Base-by-base conservation (phyloP, 2,113 vertebrate species). In the Athene noctua region DNA sequence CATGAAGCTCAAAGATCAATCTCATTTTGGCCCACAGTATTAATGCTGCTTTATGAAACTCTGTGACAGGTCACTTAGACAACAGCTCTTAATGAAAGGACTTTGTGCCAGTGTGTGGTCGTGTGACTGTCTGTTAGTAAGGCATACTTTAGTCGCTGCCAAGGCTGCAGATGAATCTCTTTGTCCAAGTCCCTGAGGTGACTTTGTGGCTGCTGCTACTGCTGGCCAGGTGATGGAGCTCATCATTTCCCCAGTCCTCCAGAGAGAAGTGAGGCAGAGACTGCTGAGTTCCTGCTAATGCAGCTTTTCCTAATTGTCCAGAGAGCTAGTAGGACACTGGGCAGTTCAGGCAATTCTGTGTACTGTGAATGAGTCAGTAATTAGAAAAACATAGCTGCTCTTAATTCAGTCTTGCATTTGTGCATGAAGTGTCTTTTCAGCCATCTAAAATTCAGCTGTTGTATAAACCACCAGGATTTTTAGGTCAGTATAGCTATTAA, bases 1-100 rank as follows among this genome's bases (percentile, higher is more conserved):
- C 98, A 98, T 17, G 95, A 93, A 98, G 97, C 98, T 98, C 98
- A 98, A 98, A 98, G 98, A 98, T 98, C 98, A 98, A 98, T 98
- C 98, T 97, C 95, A 81, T 98, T 97, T 98, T 98, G 97, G 97
- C 97, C 98, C 92, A 90, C 94, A 93, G 96, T 97, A 98, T 97
- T 97, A 98, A 98, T 98, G 97, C 96, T 97, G 87, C 95, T 98
- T 98, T 98, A 96, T 98, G 97, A 98, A 98, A 97, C 96, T 95
- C 88, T 96, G 61, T 98, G 98, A 97, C 97, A 97, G 97, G 98
- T 98, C 97, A 97, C 97, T 98, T 97, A 98, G 98, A 97, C 93
- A 97, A 93, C 90, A 96, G 95, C 96, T 97, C 97, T 97, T 94
- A 91, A 94, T 97, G 92, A 97, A 97, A 96, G 96, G 96, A 97